phyloP scores from a whole-genome alignment of 2,888 invertebrate genomes.

The Lasioglossum pauxillum region DNA sequence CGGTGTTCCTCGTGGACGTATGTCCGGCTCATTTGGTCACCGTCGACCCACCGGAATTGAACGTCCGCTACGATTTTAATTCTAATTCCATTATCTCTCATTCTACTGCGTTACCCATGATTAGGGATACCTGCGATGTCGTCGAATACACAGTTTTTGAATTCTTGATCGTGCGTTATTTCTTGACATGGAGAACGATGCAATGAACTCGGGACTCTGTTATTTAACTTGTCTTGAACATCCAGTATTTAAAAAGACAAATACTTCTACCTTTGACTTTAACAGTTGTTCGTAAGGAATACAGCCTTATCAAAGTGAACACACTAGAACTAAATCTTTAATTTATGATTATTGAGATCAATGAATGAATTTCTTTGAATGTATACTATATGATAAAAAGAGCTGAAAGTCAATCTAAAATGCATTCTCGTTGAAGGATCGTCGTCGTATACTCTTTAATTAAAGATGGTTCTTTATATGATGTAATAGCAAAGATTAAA shows the following conservation, averaged over 20 bases:
- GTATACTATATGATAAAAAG: background rate
- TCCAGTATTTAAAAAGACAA: background rate
- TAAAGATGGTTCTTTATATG: background rate
- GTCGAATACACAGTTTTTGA: no score
- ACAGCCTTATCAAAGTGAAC: background rate
- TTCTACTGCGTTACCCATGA: background rate
- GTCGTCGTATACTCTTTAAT: background rate
- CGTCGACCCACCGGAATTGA: background rate
- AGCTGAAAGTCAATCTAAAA: background rate
- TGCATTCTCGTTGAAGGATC: background rate
- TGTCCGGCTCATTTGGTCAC: constrained; percentile 29
- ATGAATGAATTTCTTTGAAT: no score
- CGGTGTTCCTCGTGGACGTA: constrained; percentile 56
- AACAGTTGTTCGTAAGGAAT: background rate
- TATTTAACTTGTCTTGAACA: background rate
- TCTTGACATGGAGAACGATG: background rate
- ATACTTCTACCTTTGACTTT: background rate
- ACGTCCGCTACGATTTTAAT: background rate
- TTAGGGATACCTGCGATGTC: background rate
- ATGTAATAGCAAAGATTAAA: background rate
- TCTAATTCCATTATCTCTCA: background rate
- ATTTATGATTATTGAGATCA: background rate
- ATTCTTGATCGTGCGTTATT: background rate
- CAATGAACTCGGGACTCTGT: background rate
- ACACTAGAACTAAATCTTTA: background rate